These are phyloP conservation scores for Chelonus insularis DNA, from an alignment of 1,140 invertebrate species.

Conservation along the genomic window DNA sequence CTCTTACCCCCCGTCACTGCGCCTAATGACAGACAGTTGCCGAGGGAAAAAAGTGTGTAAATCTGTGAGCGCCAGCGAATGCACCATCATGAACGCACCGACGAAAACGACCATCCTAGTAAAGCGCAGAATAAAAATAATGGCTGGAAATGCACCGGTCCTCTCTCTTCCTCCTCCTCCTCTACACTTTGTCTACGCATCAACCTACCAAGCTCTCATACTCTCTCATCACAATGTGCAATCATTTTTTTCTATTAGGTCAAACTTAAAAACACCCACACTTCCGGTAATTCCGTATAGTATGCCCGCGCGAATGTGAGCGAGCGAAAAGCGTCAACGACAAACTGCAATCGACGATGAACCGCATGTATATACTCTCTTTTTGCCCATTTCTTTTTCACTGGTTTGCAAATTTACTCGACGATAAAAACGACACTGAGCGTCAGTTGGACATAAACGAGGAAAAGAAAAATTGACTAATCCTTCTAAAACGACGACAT, in stretches of 20 bases:
- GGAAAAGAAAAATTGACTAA: not conserved
- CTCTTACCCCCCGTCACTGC: constrained; percentile 38
- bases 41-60: constrained; percentile 52
- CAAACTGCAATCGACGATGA: constrained; percentile 38
- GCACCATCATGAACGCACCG: constrained; percentile 29
- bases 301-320: not conserved
- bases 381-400: not conserved
- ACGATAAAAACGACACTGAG: constrained; percentile 18
- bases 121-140: constrained; percentile 56
- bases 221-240: constrained; percentile 9
- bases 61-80: constrained; percentile 41
- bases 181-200: constrained; percentile 9
- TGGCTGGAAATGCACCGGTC: constrained; percentile 49
- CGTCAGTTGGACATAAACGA: constrained; percentile 1
- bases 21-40: constrained; percentile 60
- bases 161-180: not conserved
- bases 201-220: constrained; percentile 2
- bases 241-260: constrained; percentile 52
- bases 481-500: too few relatives aligned
- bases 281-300: constrained; percentile 46
- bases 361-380: constrained; percentile 6
- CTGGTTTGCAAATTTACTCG: not conserved
- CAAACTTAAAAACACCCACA: constrained; percentile 50
- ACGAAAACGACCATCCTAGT: constrained; percentile 41
- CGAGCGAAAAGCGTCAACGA: constrained; percentile 30